Conservation (phyloP, 2,113 vertebrate genomes). For the Odocoileus hemionus region DNA sequence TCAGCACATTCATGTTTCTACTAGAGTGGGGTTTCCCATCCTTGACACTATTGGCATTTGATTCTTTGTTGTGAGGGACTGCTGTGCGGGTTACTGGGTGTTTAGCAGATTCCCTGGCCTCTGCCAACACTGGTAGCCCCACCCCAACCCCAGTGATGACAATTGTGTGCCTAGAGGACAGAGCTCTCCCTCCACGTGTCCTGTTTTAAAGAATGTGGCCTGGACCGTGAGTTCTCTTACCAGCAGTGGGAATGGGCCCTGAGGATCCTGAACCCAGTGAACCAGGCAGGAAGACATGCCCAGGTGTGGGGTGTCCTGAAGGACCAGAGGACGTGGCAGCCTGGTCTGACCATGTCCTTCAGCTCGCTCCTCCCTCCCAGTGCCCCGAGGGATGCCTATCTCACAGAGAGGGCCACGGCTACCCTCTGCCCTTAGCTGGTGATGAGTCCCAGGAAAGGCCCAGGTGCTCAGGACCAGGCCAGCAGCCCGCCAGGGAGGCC, state of each 20-base stretch:
- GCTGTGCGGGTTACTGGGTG: accelerated
- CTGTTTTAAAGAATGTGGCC: background rate
- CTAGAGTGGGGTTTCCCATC: background rate
- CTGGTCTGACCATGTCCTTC: background rate
- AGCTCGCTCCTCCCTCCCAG: background rate
- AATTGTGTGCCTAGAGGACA: too few species aligned
- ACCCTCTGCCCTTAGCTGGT: background rate
- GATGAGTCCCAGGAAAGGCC: too few species aligned
- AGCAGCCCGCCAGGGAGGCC: background rate
- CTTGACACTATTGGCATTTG: background rate
- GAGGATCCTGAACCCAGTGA: background rate
- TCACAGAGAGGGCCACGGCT: background rate
- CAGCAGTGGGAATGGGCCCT: background rate
- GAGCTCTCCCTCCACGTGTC: accelerated
- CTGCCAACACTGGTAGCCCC: background rate
- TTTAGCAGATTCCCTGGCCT: background rate
- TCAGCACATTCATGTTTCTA: background rate
- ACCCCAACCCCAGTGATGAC: background rate
- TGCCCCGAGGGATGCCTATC: background rate
- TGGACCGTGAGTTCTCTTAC: too few species aligned
- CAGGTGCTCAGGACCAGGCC: background rate
- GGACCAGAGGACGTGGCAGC: background rate
- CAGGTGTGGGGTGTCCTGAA: background rate
- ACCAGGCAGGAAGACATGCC: background rate
- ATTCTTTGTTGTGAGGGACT: accelerated